A percentile compares a stretch with the other conserved stretches of the same genome.
Conservation (phyloP, 2,888 invertebrate genomes). For the Caenorhabditis doughertyi region DNA sequence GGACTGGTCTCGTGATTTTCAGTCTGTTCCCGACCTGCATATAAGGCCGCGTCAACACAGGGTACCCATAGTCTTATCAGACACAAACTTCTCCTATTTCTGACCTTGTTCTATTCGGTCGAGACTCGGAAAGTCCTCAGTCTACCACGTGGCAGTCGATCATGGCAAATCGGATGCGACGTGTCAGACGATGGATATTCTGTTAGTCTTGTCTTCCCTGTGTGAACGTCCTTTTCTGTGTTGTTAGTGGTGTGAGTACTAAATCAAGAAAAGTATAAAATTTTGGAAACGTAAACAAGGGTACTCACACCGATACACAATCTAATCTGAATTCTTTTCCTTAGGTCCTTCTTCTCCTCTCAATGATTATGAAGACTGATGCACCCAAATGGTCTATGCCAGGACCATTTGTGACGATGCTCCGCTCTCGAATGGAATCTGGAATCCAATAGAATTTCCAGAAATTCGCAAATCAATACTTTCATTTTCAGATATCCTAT, state of each 20-base stretch:
- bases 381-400: conserved; percentile 61
- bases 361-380: conserved; percentile 34
- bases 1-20: conserved; percentile 56
- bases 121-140: conserved; percentile 46
- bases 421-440: conserved; percentile 48
- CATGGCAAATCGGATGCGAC: conserved; percentile 57
- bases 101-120: conserved; percentile 52
- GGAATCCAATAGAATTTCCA: conserved; percentile 35
- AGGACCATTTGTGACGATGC: conserved; percentile 56
- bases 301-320: not conserved
- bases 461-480: not conserved
- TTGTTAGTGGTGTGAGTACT: not conserved
- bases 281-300: not conserved
- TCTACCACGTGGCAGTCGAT: conserved; percentile 56
- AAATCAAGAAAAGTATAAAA: not conserved
- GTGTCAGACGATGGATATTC: conserved; percentile 42
- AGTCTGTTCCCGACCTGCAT: conserved; percentile 39
- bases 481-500: conserved; percentile 42
- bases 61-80: conserved; percentile 34
- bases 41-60: conserved; percentile 27
- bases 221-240: conserved; percentile 27
- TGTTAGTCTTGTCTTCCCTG: conserved; percentile 27
- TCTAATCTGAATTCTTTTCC: conserved; percentile 37
- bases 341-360: conserved; percentile 41
- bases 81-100: conserved; percentile 38